Evolutionary conservation across 2,113 vertebrate genomes (phyloP), one percentile per base, ranked within the genome.

Genomic region (Cebidichthys violaceus): DNA sequence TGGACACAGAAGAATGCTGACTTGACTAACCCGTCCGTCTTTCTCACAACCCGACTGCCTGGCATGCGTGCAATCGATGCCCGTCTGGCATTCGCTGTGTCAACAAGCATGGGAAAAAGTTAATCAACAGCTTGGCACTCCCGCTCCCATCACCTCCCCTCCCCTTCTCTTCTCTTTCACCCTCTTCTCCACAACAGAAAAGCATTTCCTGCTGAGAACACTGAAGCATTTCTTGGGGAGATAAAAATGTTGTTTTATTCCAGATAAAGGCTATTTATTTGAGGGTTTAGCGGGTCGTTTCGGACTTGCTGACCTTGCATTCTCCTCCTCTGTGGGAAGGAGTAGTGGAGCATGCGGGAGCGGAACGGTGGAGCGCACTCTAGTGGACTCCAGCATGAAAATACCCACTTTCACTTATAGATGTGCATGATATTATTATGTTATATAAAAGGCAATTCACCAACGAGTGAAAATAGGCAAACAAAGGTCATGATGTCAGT

Each of bases 41-140:
- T 82, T 84, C 82, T 85, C 86, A 76, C 87, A 67, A 64, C 81
- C 77, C 80, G 84, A 0, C 83, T 89, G 87, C 89, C 88, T 71
- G 88, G 88, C 87, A 92, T 93, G 92, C 89, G 74, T 91, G 91
- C 73, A 80, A 15, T 82, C 54, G 35, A 84, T 93, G 91, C 86
- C 87, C 77, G 17, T 82, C 87, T 88, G 88, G 89, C 86, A 84
- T 86, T 11, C 57, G 57, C 85, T 77, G 70, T 86, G 75, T 91
- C 90, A 94, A 89, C 92, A 91, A 20, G 54, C 89, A 84, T 91
- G 88, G 89, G 91, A 92, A 92, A 92, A 90, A 89, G 79, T 88
- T 88, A 52, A 84, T 88, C 89, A 83, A 22, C 84, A 70, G 81
- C 75, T 70, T 73, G 79, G 79, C 85, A 81, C 81, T 88, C 71